phyloP scores from a whole-genome alignment of 2,888 invertebrate species.

The Sipha maydis region DNA sequence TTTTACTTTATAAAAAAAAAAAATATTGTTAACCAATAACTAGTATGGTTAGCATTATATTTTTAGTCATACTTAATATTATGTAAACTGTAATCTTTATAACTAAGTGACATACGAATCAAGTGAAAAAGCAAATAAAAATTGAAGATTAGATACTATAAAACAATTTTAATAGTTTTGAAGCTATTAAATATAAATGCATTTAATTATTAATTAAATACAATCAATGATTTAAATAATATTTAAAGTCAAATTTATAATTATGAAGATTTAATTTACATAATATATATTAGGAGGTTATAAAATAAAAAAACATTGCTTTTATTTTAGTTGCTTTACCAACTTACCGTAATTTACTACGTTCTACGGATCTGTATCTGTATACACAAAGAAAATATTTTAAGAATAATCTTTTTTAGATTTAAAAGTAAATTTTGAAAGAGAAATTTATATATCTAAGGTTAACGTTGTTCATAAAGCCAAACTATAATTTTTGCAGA shows the following conservation, averaged over 20 bases:
- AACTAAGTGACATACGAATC: neutral
- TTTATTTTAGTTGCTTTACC: neutral
- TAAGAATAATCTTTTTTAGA: conserved; percentile 6
- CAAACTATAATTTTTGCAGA: too few species aligned
- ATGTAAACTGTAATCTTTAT: conserved; percentile 13
- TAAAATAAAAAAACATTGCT: neutral
- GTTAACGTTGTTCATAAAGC: too few species aligned
- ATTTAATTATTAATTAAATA: too few species aligned
- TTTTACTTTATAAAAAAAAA: neutral
- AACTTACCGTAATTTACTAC: conserved; percentile 60
- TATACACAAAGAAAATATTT: conserved; percentile 52
- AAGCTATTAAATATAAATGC: neutral
- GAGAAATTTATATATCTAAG: too few species aligned
- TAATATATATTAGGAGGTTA: conserved; percentile 8
- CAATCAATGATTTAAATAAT: too few species aligned
- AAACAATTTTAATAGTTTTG: too few species aligned
- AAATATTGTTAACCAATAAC: neutral
- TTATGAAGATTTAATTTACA: conserved; percentile 6
- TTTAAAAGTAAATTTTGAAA: too few species aligned
- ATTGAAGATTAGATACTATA: too few species aligned
- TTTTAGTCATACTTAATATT: conserved; percentile 26
- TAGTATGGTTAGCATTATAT: neutral
- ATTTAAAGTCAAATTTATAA: neutral
- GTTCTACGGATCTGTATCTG: conserved; percentile 53
- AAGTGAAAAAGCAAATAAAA: neutral